Percentiles rank a stretch among this genome's conserved stretches.
Evolutionary conservation across 2,113 vertebrate genomes (phyloP).

Genomic region (Fregetta grallaria): DNA sequence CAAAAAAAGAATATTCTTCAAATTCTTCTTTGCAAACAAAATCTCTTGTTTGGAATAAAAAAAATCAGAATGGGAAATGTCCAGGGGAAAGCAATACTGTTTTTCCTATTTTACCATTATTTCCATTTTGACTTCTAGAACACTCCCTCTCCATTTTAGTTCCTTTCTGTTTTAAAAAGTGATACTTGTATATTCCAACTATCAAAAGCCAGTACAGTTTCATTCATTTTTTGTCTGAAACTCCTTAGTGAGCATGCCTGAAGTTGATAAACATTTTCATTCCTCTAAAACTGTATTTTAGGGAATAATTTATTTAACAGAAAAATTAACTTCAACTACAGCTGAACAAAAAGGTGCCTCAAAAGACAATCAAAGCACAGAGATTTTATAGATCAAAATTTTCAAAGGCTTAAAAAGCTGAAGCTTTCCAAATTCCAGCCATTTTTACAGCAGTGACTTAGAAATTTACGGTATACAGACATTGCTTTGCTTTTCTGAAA

Average conservation of each 20-base stretch:
- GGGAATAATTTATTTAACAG: neutral
- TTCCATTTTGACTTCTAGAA: neutral
- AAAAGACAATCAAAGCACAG: neutral
- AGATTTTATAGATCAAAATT: neutral
- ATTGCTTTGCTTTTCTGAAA: neutral
- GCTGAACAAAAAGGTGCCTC: neutral
- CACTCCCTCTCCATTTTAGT: neutral
- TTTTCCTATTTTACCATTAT: neutral
- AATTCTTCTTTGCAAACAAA: neutral
- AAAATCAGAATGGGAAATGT: neutral
- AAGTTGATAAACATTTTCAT: neutral
- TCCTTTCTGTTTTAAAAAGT: neutral
- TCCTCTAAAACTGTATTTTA: neutral
- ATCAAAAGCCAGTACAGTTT: neutral
- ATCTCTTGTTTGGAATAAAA: neutral
- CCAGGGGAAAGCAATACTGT: neutral
- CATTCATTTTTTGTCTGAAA: neutral
- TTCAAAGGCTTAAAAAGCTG: neutral
- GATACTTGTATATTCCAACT: neutral
- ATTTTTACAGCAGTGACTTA: neutral
- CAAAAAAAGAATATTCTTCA: neutral
- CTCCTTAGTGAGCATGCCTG: neutral
- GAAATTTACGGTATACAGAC: neutral
- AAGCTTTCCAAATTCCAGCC: neutral
- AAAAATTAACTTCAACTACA: neutral